These are phyloP conservation scores for Chloroceryle inda DNA, from an alignment of 2,797 vertebrate genomes.

Conservation along the genomic window DNA sequence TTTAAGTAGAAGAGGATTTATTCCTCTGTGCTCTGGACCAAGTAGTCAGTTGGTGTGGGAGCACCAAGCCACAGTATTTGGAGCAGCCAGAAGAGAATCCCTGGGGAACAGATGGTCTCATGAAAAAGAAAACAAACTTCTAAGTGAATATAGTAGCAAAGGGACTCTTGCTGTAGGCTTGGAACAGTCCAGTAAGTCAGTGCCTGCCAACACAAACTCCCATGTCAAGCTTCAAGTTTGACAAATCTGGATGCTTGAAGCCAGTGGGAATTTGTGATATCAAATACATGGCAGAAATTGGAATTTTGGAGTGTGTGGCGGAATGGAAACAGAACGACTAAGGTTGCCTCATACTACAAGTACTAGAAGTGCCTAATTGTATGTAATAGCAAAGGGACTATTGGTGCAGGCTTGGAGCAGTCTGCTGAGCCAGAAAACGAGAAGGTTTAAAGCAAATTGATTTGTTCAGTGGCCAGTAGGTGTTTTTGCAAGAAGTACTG, in stretches of 20 bases:
- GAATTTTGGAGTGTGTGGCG: rapidly evolving
- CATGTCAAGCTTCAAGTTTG: rapidly evolving
- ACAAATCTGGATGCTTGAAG: neutral
- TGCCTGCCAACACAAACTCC: neutral
- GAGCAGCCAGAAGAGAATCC: neutral
- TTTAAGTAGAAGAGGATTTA: neutral
- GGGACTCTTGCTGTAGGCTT: neutral
- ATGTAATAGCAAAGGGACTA: too few relatives aligned
- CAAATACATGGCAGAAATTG: neutral
- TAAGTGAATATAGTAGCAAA: neutral
- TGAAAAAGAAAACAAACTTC: neutral
- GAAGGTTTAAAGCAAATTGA: neutral
- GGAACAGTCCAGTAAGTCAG: neutral
- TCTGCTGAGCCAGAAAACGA: neutral
- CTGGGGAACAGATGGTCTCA: neutral
- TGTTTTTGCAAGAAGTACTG: conserved; percentile 54
- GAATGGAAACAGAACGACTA: neutral
- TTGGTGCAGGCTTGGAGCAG: neutral
- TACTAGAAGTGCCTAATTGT: neutral
- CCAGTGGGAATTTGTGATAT: neutral
- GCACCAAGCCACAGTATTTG: neutral
- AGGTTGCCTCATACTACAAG: neutral
- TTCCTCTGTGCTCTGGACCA: neutral
- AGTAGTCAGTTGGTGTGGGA: neutral
- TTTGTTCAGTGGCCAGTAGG: neutral